phyloP scores from a whole-genome alignment of 2,888 invertebrate species.

The Catocala nupta region DNA sequence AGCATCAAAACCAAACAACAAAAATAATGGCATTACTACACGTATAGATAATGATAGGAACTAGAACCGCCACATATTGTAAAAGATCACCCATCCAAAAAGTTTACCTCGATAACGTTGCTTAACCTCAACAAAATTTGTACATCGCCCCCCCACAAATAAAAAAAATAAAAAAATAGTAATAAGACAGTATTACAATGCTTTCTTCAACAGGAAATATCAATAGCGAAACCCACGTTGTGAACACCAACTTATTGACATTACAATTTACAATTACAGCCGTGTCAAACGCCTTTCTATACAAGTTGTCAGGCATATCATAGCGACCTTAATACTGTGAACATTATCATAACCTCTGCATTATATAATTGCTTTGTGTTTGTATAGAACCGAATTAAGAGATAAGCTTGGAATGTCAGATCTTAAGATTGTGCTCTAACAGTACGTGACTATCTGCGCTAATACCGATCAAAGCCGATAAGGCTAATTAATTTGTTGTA shows the following conservation, averaged over 20 bases:
- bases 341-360: slow-evolving; percentile 50
- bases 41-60: too few relatives aligned
- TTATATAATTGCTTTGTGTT: slow-evolving; percentile 49
- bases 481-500: slow-evolving; percentile 16
- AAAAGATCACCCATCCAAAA: too few relatives aligned
- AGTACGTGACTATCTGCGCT: slow-evolving; percentile 31
- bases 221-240: slow-evolving; percentile 10
- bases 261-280: slow-evolving; percentile 48
- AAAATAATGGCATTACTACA: too few relatives aligned
- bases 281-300: slow-evolving; percentile 48
- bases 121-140: background rate
- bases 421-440: slow-evolving; percentile 43
- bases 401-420: slow-evolving; percentile 37
- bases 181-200: background rate
- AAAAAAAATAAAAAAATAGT: background rate
- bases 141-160: background rate
- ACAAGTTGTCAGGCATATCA: slow-evolving; percentile 42
- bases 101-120: background rate
- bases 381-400: slow-evolving; percentile 42
- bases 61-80: too few relatives aligned
- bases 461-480: slow-evolving; percentile 15
- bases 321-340: slow-evolving; percentile 43
- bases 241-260: slow-evolving; percentile 23
- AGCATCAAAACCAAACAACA: too few relatives aligned
- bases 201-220: slow-evolving; percentile 32